Evolutionary conservation across 2,797 vertebrate species (phyloP).

Genomic region (Champsocephalus gunnari): DNA sequence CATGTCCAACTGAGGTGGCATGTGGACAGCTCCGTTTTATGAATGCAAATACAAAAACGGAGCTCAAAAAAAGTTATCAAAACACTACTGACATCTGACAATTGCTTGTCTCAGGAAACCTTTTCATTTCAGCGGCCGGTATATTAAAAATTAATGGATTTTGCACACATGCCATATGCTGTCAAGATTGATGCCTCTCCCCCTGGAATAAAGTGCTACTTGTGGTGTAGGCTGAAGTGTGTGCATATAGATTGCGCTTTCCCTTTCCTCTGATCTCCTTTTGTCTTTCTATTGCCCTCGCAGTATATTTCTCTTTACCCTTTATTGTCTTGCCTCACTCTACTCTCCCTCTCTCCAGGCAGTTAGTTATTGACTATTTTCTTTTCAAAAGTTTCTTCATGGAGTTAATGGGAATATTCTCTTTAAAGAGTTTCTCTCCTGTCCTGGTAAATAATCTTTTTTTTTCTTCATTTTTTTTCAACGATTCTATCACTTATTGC

Average conservation of each 20-base stretch:
- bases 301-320: slow-evolving; percentile 47
- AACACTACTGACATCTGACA: slow-evolving; percentile 87
- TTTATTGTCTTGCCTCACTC: slow-evolving; percentile 56
- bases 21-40: slow-evolving; percentile 77
- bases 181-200: slow-evolving; percentile 85
- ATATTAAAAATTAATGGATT: slow-evolving; percentile 89
- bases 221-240: slow-evolving; percentile 71
- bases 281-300: slow-evolving; percentile 55
- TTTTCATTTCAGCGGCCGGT: slow-evolving; percentile 83
- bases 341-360: slow-evolving; percentile 58
- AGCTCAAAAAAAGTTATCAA: slow-evolving; percentile 87
- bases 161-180: slow-evolving; percentile 84
- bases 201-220: slow-evolving; percentile 82
- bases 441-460: slow-evolving; percentile 70
- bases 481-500: slow-evolving; percentile 70
- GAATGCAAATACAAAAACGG: slow-evolving; percentile 81
- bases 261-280: slow-evolving; percentile 45
- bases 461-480: neutral
- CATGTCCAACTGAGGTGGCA: slow-evolving; percentile 76
- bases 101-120: slow-evolving; percentile 85
- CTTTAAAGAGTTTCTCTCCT: slow-evolving; percentile 67
- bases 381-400: slow-evolving; percentile 65
- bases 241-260: slow-evolving; percentile 75
- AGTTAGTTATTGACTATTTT: slow-evolving; percentile 9
- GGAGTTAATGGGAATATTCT: slow-evolving; percentile 72